Evolutionary conservation across 2,113 vertebrate genomes (phyloP).

Genomic region (Thymallus thymallus): DNA sequence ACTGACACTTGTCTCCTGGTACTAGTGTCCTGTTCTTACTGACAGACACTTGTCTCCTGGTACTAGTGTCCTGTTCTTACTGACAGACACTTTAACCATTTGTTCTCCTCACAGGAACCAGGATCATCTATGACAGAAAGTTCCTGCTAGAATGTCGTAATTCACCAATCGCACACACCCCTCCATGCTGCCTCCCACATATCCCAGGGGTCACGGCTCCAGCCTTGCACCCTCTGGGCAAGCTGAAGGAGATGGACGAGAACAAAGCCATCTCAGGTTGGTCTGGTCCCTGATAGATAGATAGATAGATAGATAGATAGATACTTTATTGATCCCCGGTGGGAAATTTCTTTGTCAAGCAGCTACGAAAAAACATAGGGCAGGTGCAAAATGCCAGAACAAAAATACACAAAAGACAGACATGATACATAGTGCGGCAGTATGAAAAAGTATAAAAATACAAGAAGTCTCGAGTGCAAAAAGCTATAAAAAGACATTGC

Average conservation of each 20-base stretch:
- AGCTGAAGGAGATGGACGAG: constrained; percentile 83
- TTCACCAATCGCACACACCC: constrained; percentile 84
- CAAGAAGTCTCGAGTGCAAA: too few relatives aligned
- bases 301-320: too few relatives aligned
- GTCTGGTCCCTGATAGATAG: neutral
- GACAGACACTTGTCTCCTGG: neutral
- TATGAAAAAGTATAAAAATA: too few relatives aligned
- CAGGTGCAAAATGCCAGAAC: too few relatives aligned
- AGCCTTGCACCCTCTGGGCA: constrained; percentile 76
- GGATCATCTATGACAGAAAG: constrained; percentile 90
- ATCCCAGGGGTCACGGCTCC: constrained; percentile 86
- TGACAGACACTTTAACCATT: neutral
- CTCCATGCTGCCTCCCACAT: constrained; percentile 87
- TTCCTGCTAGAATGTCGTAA: constrained; percentile 92
- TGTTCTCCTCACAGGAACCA: constrained; percentile 73
- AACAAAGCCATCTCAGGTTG: constrained; percentile 85
- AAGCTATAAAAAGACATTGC: too few relatives aligned
- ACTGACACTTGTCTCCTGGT: neutral
- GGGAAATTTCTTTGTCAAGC: too few relatives aligned
- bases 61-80: neutral
- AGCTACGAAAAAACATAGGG: too few relatives aligned
- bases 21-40: neutral
- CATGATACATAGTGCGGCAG: too few relatives aligned
- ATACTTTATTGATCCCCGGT: too few relatives aligned
- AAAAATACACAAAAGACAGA: too few relatives aligned